Conservation (phyloP, 2,797 vertebrate genomes). For the Brachyrhaphis roseni region DNA sequence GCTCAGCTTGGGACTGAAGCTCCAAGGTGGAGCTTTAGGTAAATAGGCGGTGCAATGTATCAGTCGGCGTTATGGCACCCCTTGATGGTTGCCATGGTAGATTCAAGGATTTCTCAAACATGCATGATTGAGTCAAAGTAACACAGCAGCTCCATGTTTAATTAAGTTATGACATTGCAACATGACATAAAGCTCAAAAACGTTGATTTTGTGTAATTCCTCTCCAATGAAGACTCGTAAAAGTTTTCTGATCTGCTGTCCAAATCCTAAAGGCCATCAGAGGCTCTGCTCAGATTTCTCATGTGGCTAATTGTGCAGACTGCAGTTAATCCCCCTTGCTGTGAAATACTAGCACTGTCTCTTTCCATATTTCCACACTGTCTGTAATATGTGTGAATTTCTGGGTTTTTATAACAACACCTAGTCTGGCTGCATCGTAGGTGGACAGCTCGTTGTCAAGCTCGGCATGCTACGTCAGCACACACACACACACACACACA, state of each 20-base stretch:
- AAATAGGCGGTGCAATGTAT: no score
- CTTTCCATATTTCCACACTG: constrained; percentile 6
- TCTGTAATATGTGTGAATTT: constrained; percentile 29
- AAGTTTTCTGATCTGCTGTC: background rate
- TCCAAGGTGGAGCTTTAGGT: no score
- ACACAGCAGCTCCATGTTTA: no score
- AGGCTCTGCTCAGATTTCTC: background rate
- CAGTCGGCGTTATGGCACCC: no score
- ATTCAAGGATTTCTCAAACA: no score
- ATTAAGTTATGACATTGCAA: no score
- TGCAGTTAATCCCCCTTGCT: background rate
- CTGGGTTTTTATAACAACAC: constrained; percentile 45
- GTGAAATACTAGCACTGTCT: background rate
- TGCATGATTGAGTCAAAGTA: no score
- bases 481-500: background rate
- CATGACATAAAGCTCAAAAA: background rate
- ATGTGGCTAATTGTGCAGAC: background rate
- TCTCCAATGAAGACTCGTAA: background rate
- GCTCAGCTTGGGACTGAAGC: no score
- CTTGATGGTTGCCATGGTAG: no score
- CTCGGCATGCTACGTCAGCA: constrained; percentile 20
- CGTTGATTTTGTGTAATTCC: background rate
- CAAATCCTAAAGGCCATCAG: background rate
- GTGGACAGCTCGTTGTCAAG: constrained; percentile 69
- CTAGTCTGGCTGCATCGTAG: constrained; percentile 52